phyloP scores from a whole-genome alignment of 2,888 invertebrate genomes.

The Pseudoips prasinana region DNA sequence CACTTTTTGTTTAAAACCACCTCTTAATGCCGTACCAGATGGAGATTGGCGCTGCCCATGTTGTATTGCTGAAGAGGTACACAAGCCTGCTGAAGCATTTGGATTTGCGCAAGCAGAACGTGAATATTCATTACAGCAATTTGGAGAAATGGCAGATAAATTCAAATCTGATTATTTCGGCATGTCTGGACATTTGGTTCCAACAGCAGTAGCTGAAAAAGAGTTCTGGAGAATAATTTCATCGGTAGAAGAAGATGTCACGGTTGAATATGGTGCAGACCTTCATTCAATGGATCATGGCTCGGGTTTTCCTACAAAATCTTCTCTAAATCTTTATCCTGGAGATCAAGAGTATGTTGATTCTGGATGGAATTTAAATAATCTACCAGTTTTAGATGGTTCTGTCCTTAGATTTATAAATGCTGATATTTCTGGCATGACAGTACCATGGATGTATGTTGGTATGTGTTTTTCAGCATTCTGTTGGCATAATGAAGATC shows the following conservation, averaged over 20 bases:
- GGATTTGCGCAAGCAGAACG: slow-evolving; percentile 89
- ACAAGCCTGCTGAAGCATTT: slow-evolving; percentile 86
- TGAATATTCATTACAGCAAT: slow-evolving; percentile 87
- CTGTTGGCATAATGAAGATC: slow-evolving; percentile 93
- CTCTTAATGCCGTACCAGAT: slow-evolving; percentile 84
- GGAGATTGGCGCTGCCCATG: slow-evolving; percentile 89
- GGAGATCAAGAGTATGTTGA: slow-evolving; percentile 85
- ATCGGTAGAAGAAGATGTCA: slow-evolving; percentile 87
- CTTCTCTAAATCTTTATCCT: slow-evolving; percentile 81
- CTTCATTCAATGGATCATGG: slow-evolving; percentile 89
- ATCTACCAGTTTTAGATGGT: slow-evolving; percentile 86
- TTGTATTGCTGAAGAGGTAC: slow-evolving; percentile 85
- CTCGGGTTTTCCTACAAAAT: slow-evolving; percentile 88
- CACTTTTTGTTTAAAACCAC: slow-evolving; percentile 87
- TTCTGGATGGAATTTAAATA: slow-evolving; percentile 90
- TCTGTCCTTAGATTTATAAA: slow-evolving; percentile 88
- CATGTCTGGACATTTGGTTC: slow-evolving; percentile 85
- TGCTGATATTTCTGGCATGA: slow-evolving; percentile 88
- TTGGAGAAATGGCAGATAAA: slow-evolving; percentile 90
- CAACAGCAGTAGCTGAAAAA: slow-evolving; percentile 84
- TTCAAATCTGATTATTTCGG: slow-evolving; percentile 90
- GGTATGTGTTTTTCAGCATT: slow-evolving; percentile 93
- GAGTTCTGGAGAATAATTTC: slow-evolving; percentile 90
- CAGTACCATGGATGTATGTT: slow-evolving; percentile 92
- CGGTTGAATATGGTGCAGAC: slow-evolving; percentile 91